Conservation (phyloP, 2,797 vertebrate species). For the Premnoplex brunnescens region DNA sequence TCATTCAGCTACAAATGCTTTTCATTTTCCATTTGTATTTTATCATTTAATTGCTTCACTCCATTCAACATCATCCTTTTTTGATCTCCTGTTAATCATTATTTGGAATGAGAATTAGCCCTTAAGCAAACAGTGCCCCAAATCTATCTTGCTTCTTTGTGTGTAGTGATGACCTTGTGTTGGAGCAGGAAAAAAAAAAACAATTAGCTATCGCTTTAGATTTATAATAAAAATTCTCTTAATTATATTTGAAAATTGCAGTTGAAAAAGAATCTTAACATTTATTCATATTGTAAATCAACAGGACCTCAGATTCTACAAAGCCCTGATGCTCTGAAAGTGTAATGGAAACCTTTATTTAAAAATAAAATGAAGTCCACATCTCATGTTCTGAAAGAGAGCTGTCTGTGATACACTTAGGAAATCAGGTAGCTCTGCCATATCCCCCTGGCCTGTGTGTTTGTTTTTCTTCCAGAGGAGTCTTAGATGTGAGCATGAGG, state of each 20-base stretch:
- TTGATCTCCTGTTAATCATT: slow-evolving; percentile 49
- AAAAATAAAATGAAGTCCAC: background rate
- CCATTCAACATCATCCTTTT: slow-evolving; percentile 8
- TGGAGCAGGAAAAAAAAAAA: background rate
- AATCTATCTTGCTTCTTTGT: slow-evolving; percentile 34
- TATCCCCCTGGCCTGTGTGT: background rate
- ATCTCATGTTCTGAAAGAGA: background rate
- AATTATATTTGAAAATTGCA: background rate
- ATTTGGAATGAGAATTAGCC: slow-evolving; percentile 58
- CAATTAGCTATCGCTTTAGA: background rate
- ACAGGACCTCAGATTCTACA: background rate
- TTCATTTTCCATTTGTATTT: slow-evolving; percentile 37
- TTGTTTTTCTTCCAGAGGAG: background rate
- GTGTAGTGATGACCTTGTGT: background rate
- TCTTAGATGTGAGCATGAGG: background rate
- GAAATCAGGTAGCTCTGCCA: background rate
- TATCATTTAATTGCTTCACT: slow-evolving; percentile 57
- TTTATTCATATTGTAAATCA: background rate
- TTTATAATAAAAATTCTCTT: background rate
- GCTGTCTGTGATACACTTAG: background rate
- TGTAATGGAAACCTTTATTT: background rate
- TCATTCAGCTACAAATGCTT: slow-evolving; percentile 29
- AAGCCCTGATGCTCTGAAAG: background rate
- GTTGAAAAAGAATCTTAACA: background rate
- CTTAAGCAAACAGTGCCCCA: slow-evolving; percentile 43